A percentile compares a stretch with the other conserved stretches of the same genome.
Conservation (phyloP, 2,797 vertebrate species). For the Epinephelus coioides region DNA sequence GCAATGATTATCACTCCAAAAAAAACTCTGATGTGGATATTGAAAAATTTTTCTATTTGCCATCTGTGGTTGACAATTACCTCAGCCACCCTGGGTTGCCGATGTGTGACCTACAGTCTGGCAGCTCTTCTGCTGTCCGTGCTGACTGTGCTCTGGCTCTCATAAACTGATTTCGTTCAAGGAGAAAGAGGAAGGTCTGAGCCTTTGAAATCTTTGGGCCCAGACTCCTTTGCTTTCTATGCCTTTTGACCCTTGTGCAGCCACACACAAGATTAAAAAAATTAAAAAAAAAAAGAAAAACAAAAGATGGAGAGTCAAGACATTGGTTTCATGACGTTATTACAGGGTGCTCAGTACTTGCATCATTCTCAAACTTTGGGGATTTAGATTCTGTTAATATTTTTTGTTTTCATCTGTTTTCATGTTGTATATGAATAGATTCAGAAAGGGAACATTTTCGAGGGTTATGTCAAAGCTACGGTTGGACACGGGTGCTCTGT, state of each 20-base stretch:
- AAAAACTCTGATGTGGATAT: constrained; percentile 24
- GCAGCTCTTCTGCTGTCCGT: constrained; percentile 92
- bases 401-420: constrained; percentile 66
- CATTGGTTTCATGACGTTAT: constrained; percentile 80
- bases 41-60: constrained; percentile 5
- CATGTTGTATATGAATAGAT: constrained; percentile 62
- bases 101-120: constrained; percentile 89
- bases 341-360: constrained; percentile 83
- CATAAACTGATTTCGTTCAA: constrained; percentile 87
- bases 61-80: constrained; percentile 50
- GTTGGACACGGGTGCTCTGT: constrained; percentile 44
- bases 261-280: constrained; percentile 77
- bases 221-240: constrained; percentile 81
- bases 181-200: constrained; percentile 80
- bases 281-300: constrained; percentile 50
- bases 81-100: constrained; percentile 94
- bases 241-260: constrained; percentile 87
- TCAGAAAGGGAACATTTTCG: constrained; percentile 35
- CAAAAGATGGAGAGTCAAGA: constrained; percentile 73
- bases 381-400: constrained; percentile 68
- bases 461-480: constrained; percentile 46
- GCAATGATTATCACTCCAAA: constrained; percentile 39
- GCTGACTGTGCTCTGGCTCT: constrained; percentile 93
- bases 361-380: constrained; percentile 73
- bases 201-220: constrained; percentile 80